A percentile compares a stretch with the other conserved stretches of the same genome.
These are phyloP conservation scores for Takifugu rubripes DNA, from an alignment of 2,797 vertebrate genomes.

Conservation along the genomic window DNA sequence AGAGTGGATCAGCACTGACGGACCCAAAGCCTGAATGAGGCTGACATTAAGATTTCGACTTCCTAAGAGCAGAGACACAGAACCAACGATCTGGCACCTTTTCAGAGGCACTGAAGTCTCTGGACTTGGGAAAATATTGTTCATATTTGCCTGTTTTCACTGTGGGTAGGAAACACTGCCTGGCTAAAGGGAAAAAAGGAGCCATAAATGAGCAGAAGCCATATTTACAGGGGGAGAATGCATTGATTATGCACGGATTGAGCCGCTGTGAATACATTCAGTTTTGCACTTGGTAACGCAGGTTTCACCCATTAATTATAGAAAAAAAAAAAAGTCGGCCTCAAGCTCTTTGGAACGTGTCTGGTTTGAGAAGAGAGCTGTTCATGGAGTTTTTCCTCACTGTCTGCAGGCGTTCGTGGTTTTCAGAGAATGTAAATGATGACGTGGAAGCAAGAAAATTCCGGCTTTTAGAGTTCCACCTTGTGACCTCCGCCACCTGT, in stretches of 20 bases:
- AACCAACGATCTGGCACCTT: not conserved
- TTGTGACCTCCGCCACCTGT: no score
- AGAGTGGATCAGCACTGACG: constrained; percentile 9
- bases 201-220: constrained; percentile 74
- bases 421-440: constrained; percentile 40
- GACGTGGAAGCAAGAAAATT: not conserved
- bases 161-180: constrained; percentile 45
- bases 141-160: constrained; percentile 30
- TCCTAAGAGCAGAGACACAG: constrained; percentile 2
- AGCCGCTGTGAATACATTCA: constrained; percentile 31
- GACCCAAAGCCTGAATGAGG: constrained; percentile 31
- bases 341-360: constrained; percentile 7
- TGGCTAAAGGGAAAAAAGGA: constrained; percentile 54
- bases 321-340: not conserved
- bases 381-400: constrained; percentile 3
- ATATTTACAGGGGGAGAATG: constrained; percentile 52
- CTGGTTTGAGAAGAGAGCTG: constrained; percentile 8
- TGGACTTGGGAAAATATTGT: constrained; percentile 31
- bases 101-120: constrained; percentile 10
- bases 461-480: no score
- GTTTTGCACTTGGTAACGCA: constrained; percentile 38
- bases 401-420: constrained; percentile 30
- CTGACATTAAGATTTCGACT: constrained; percentile 15
- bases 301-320: constrained; percentile 21
- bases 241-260: constrained; percentile 24